Conservation (phyloP, 1,140 invertebrate genomes). For the Prorops nasuta region DNA sequence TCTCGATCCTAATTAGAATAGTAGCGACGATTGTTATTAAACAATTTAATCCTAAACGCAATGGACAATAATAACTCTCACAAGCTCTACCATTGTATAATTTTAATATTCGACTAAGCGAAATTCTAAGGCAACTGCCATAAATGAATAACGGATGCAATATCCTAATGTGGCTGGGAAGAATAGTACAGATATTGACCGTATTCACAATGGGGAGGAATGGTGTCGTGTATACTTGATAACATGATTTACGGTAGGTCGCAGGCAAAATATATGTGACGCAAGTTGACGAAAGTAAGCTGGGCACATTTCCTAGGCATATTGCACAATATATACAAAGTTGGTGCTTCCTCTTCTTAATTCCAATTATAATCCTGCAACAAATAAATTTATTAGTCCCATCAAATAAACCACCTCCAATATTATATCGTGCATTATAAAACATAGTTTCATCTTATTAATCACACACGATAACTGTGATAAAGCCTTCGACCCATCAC, state of each 20-base stretch:
- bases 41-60: too few species aligned
- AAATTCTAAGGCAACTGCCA: not conserved
- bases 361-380: conserved; percentile 42
- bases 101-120: too few species aligned
- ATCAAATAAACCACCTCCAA: not conserved
- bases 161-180: not conserved
- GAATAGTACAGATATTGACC: conserved; percentile 2
- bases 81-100: too few species aligned
- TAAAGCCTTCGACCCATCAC: not conserved
- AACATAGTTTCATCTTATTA: not conserved
- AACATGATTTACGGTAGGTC: conserved; percentile 3
- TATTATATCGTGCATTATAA: not conserved
- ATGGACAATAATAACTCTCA: too few species aligned
- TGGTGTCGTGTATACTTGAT: not conserved
- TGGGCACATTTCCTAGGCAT: conserved; percentile 39
- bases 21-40: too few species aligned
- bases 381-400: not conserved
- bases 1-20: too few species aligned
- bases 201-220: conserved; percentile 6
- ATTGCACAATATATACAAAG: conserved; percentile 52
- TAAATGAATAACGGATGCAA: not conserved
- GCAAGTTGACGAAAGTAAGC: conserved; percentile 26
- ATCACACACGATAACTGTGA: not conserved
- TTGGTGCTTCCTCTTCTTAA: conserved; percentile 31
- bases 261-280: conserved; percentile 7